Evolutionary conservation across 1,140 invertebrate species (phyloP).

Genomic region (Portunus trituberculatus): DNA sequence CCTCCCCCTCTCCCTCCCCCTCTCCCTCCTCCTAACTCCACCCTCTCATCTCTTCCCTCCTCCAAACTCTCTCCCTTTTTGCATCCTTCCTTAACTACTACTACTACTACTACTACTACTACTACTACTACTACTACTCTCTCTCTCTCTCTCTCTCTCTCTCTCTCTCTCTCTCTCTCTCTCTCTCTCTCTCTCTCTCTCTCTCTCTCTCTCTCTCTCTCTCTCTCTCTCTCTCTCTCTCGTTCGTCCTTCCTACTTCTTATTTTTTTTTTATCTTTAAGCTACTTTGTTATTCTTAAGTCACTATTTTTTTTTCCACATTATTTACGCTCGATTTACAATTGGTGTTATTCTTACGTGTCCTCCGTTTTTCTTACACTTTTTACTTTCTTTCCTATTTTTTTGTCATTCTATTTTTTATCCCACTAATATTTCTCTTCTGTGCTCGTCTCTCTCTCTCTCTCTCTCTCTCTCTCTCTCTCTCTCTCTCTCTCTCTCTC

Average conservation of each 20-base stretch:
- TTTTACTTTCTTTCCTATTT: neutral
- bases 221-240: neutral
- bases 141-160: slow-evolving; percentile 14
- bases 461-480: too few relatives aligned
- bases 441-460: too few relatives aligned
- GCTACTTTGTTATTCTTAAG: neutral
- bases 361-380: neutral
- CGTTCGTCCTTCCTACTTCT: neutral
- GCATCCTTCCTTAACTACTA: too few relatives aligned
- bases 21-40: neutral
- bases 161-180: slow-evolving; percentile 55
- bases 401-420: too few relatives aligned
- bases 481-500: too few relatives aligned
- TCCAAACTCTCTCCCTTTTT: too few relatives aligned
- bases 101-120: too few relatives aligned
- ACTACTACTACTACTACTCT: neutral
- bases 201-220: slow-evolving; percentile 39
- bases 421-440: too few relatives aligned
- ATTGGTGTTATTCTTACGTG: too few relatives aligned
- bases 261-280: too few relatives aligned
- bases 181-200: slow-evolving; percentile 36
- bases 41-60: neutral
- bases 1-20: neutral
- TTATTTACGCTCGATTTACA: too few relatives aligned
- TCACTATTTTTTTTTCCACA: neutral